phyloP scores from a whole-genome alignment of 2,113 vertebrate genomes.

The Acanthisitta chloris region DNA sequence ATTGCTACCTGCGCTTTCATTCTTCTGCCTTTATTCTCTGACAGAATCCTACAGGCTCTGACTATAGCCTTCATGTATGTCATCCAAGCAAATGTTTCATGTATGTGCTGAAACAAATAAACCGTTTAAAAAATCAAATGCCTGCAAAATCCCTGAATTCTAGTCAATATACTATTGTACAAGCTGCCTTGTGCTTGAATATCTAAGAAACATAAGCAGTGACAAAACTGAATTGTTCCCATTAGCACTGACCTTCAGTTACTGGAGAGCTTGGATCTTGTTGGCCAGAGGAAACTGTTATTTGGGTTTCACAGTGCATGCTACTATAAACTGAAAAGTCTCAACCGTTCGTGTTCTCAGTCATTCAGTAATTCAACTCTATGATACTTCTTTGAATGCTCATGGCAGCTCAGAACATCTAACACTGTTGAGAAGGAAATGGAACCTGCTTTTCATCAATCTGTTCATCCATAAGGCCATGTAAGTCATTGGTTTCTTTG shows the following conservation, averaged over 20 bases:
- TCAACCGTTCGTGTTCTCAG: not conserved
- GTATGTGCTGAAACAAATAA: not conserved
- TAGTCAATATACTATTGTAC: not conserved
- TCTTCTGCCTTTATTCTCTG: not conserved
- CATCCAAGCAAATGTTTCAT: not conserved
- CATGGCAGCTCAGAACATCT: not conserved
- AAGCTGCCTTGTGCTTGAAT: not conserved
- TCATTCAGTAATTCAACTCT: not conserved
- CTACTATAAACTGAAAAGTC: not conserved
- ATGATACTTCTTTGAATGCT: not conserved
- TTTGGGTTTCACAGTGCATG: not conserved
- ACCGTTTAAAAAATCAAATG: not conserved
- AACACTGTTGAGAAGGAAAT: not conserved
- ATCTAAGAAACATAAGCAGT: not conserved
- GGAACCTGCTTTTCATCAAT: not conserved
- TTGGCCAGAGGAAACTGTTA: not conserved
- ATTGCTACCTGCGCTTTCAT: not conserved
- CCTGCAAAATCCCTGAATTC: not conserved
- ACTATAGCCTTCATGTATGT: not conserved
- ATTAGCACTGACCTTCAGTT: not conserved
- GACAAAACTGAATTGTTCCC: not conserved
- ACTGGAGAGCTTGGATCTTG: not conserved
- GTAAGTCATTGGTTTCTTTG: accelerated
- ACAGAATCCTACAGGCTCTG: not conserved
- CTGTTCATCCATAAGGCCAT: not conserved